Evolutionary conservation across 2,888 invertebrate species (phyloP).

Genomic region (Catocala sponsa): DNA sequence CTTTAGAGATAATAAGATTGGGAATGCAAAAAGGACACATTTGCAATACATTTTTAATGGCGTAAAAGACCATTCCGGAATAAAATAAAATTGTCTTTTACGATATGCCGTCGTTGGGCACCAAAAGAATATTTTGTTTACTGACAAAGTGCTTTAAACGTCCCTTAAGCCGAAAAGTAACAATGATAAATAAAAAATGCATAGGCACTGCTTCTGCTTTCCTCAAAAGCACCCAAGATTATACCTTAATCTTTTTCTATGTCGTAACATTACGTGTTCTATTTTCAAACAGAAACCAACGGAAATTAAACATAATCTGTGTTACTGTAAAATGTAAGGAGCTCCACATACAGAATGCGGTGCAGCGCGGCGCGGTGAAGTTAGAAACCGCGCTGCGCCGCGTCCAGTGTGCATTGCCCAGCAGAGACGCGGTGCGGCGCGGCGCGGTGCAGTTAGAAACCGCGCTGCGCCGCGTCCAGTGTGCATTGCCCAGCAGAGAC

Average conservation of each 20-base stretch:
- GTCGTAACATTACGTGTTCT: neutral
- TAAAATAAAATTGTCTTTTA: neutral
- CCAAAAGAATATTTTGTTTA: neutral
- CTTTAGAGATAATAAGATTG: no score
- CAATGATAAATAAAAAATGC: neutral
- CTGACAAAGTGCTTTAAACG: neutral
- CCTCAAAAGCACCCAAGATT: neutral
- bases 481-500: no score
- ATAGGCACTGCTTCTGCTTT: neutral
- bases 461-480: no score
- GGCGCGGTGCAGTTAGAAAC: no score
- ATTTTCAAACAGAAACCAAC: conserved; percentile 4
- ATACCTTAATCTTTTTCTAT: neutral
- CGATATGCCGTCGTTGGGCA: neutral
- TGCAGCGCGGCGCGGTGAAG: no score
- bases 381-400: no score
- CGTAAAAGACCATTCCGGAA: no score
- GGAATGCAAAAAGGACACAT: no score
- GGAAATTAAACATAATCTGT: neutral
- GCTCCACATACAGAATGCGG: no score
- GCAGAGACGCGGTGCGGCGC: no score
- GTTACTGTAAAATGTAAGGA: neutral
- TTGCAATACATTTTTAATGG: no score
- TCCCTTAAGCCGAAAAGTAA: neutral
- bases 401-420: no score